Base-by-base conservation (phyloP, 2,113 vertebrate genomes). In the Brachyhypopomus gauderio region DNA sequence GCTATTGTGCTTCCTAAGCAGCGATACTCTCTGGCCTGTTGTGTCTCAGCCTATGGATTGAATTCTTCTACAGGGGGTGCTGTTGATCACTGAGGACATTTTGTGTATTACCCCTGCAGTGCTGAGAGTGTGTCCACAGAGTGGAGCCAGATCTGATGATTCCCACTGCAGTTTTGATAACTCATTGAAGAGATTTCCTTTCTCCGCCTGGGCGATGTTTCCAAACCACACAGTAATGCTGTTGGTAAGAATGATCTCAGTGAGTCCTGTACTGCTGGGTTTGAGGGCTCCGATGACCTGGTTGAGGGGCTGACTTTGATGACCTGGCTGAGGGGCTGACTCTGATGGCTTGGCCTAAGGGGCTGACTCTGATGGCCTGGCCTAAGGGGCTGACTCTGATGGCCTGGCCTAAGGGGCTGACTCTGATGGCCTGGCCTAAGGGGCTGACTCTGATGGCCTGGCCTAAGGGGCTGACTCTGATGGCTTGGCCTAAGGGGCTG, bases 71-170 rank as follows among this genome's bases (percentile, higher is more conserved):
- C 20, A 52, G 60, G 66, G 74, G 74, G 66, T 71, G 73, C 22
- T 71, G 64, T 76, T 30, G 48, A 9, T 82, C 80, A 23, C 56
- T 82, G 11, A 16, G 48, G 52, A 76, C 77, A 73, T 52, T 58
- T 73, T 48, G 36, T 71, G 64, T 36, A 60, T 34, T 77, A 30
- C 55, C 70, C 36, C 64, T 52, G 30, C 67, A 56, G 75, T 56
- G 23, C 58, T 77, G 80, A 60, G 2, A 77, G 22, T 52, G 80
- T 76, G 63, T 82, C 80, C 64, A 70, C 67, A 48, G 20, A 64
- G 62, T 16, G 62, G 4, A 22, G 22, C 4, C 19, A 64, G 62
- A 64, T 5, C 62, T n/a, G 62, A 64, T 5, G 25, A 64, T 12
- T 27, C 62, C 2, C 62, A 23, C 62, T 23, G 62, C 62, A 64